These are phyloP conservation scores for Ostrea denselamellosa DNA, from an alignment of 1,140 invertebrate species.

Conservation along the genomic window DNA sequence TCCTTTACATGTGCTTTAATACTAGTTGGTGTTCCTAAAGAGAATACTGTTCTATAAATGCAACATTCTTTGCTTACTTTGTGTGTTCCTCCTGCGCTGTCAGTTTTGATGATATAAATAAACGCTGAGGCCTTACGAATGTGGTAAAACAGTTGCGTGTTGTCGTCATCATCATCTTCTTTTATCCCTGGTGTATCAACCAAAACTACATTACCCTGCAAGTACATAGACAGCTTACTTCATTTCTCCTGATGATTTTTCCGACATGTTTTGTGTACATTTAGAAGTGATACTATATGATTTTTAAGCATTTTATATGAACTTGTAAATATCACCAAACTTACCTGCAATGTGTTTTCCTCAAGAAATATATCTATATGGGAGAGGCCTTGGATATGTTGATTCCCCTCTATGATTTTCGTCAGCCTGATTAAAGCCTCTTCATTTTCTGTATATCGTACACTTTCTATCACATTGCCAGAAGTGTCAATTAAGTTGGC, in stretches of 20 bases:
- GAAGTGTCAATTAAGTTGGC: not conserved
- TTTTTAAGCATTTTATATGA: not conserved
- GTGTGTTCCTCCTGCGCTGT: not conserved
- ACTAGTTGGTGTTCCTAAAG: too few species aligned
- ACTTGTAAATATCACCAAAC: not conserved
- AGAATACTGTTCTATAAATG: too few species aligned
- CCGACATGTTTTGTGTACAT: too few species aligned
- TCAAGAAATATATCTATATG: constrained; percentile 2
- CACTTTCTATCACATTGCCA: not conserved
- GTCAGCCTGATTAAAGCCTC: not conserved
- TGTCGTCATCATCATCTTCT: not conserved
- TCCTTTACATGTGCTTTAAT: too few species aligned
- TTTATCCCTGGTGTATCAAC: constrained; percentile 10
- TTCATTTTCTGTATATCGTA: not conserved
- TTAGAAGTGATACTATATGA: not conserved
- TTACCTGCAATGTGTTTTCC: not conserved
- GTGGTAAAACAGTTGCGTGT: not conserved
- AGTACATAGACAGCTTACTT: too few species aligned
- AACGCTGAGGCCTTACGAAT: not conserved
- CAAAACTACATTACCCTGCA: not conserved
- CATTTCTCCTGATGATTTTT: too few species aligned
- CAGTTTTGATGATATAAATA: constrained; percentile 9
- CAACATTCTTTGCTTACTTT: not conserved
- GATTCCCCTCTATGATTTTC: not conserved
- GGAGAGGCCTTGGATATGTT: not conserved